Conservation (phyloP, 2,888 invertebrate genomes). For the Ceriagrion tenellum region DNA sequence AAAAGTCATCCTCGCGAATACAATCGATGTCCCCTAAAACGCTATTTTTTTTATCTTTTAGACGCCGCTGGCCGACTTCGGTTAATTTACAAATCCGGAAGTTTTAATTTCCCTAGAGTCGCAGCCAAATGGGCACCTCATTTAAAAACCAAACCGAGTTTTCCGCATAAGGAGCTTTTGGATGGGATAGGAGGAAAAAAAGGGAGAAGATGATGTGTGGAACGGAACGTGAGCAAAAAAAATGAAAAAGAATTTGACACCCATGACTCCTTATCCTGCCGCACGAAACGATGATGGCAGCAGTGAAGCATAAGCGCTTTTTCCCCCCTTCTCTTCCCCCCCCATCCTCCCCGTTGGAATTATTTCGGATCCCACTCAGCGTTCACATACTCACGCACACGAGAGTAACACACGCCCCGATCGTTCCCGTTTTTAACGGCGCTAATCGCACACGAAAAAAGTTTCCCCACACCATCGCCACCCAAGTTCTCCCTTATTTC, state of each 20-base stretch:
- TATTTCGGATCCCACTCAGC: constrained; percentile 16
- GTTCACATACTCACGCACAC: constrained; percentile 3
- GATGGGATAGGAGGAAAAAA: background rate
- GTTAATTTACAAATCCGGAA: constrained; percentile 32
- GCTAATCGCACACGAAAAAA: constrained; percentile 50
- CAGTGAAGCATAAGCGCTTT: constrained; percentile 38
- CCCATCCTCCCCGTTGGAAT: background rate
- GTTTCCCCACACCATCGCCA: background rate
- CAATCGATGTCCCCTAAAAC: background rate
- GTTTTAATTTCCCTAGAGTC: constrained; percentile 4
- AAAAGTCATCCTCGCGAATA: background rate
- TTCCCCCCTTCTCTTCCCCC: background rate
- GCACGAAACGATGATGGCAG: constrained; percentile 47
- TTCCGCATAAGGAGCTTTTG: constrained; percentile 30
- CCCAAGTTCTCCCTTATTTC: background rate
- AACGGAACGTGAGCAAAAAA: too few relatives aligned
- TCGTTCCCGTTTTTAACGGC: constrained; percentile 51
- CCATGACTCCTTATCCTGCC: constrained; percentile 1
- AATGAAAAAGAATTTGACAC: background rate
- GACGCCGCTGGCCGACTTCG: background rate
- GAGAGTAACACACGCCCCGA: background rate
- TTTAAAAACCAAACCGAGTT: constrained; percentile 31
- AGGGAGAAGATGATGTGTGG: background rate
- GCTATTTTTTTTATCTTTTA: background rate
- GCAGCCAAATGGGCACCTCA: background rate